Conservation (phyloP, 2,888 invertebrate species). For the Eupithecia subumbrata region DNA sequence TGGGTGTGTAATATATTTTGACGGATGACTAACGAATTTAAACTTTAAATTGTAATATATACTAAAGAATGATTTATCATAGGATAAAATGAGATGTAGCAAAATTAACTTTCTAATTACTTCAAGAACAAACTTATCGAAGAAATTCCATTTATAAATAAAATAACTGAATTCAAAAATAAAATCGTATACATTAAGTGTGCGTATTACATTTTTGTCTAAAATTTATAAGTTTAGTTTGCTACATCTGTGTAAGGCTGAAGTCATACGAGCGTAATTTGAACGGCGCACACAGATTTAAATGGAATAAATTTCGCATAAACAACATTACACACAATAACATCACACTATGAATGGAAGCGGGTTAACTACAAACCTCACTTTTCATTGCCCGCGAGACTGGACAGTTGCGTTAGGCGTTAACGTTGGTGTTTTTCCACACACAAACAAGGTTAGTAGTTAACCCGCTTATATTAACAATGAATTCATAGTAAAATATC, state of each 20-base stretch:
- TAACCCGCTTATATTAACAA: neutral
- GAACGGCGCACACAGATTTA: neutral
- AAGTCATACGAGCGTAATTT: neutral
- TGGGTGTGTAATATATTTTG: neutral
- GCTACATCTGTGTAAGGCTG: neutral
- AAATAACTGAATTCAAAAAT: neutral
- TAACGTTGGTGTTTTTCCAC: neutral
- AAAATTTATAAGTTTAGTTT: neutral
- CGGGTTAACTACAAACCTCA: neutral
- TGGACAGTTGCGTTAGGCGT: neutral
- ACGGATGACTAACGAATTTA: neutral
- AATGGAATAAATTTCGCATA: neutral
- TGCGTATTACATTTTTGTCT: neutral
- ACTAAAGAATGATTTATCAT: neutral
- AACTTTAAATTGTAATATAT: slow-evolving; percentile 38
- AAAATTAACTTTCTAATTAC: slow-evolving; percentile 4
- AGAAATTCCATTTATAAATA: neutral
- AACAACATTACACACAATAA: neutral
- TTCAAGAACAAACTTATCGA: neutral
- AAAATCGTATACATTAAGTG: neutral
- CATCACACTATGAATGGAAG: neutral
- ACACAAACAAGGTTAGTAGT: neutral
- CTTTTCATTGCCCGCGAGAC: neutral
- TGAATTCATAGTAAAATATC: neutral
- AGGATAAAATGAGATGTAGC: neutral